phyloP scores from a whole-genome alignment of 2,797 vertebrate species.

The Schizopygopsis malacanthus region DNA sequence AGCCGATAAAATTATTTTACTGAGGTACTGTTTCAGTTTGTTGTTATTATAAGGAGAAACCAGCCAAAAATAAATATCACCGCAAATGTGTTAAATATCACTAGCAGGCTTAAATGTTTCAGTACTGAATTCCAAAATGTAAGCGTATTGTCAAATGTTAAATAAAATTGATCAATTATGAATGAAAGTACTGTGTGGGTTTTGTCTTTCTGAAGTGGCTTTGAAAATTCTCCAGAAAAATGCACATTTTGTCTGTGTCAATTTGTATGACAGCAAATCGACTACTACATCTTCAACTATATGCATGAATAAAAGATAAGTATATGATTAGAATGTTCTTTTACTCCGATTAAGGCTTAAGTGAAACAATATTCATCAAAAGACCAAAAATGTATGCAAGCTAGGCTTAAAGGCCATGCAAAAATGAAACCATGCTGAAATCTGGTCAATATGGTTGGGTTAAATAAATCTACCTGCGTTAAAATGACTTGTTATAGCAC shows the following conservation, averaged over 20 bases:
- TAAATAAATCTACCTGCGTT: not conserved
- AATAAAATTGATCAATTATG: slow-evolving; percentile 25
- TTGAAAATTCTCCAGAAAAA: not conserved
- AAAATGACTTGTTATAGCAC: too few relatives aligned
- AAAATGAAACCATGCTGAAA: not conserved
- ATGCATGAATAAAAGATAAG: not conserved
- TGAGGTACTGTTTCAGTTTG: not conserved
- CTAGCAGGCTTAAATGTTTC: not conserved
- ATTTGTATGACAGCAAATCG: not conserved
- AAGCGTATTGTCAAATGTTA: not conserved
- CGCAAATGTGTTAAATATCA: not conserved
- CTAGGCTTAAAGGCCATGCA: not conserved
- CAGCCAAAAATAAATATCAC: not conserved
- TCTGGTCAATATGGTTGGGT: not conserved
- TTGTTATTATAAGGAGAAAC: not conserved
- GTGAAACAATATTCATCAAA: not conserved
- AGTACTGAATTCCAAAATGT: not conserved
- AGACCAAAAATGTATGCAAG: not conserved
- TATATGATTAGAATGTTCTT: not conserved
- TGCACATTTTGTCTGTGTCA: not conserved
- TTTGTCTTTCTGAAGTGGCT: not conserved
- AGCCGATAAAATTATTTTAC: not conserved
- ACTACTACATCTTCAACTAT: not conserved
- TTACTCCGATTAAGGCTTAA: not conserved
- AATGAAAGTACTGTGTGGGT: not conserved